Evolutionary conservation across 2,113 vertebrate genomes (phyloP).

Genomic region (Sminthopsis crassicaudata): DNA sequence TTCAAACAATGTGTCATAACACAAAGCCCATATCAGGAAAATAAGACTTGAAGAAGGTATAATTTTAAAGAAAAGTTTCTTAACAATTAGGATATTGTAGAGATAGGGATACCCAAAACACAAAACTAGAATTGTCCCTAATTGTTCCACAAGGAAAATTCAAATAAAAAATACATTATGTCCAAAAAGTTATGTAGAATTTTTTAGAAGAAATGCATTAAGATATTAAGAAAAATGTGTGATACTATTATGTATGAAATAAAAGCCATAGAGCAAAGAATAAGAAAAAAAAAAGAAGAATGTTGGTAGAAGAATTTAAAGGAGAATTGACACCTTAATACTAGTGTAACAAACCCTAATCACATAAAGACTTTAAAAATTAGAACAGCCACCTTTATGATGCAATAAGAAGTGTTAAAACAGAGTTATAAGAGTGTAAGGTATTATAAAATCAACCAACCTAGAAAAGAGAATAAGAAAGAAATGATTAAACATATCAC

Average conservation of each 20-base stretch:
- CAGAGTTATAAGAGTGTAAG: not conserved
- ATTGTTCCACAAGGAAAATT: too few relatives aligned
- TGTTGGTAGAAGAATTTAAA: not conserved
- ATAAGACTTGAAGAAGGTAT: too few relatives aligned
- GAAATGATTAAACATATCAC: not conserved
- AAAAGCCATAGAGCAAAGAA: not conserved
- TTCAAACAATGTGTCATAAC: not conserved
- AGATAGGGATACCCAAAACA: too few relatives aligned
- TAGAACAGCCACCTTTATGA: not conserved
- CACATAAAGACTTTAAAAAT: not conserved
- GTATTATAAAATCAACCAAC: not conserved
- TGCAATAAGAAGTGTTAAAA: not conserved
- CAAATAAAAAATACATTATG: too few relatives aligned
- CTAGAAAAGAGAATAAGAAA: not conserved
- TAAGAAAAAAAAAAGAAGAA: not conserved
- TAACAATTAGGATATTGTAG: too few relatives aligned
- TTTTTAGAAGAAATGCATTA: too few relatives aligned
- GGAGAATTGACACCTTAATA: not conserved
- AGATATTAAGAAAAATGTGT: too few relatives aligned
- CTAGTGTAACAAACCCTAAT: not conserved
- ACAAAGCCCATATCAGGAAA: too few relatives aligned
- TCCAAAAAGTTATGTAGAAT: too few relatives aligned
- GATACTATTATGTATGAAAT: not conserved
- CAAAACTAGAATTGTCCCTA: too few relatives aligned
- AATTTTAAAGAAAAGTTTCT: too few relatives aligned